phyloP scores from a whole-genome alignment of 2,888 invertebrate genomes.

The Leptogaster cylindrica region DNA sequence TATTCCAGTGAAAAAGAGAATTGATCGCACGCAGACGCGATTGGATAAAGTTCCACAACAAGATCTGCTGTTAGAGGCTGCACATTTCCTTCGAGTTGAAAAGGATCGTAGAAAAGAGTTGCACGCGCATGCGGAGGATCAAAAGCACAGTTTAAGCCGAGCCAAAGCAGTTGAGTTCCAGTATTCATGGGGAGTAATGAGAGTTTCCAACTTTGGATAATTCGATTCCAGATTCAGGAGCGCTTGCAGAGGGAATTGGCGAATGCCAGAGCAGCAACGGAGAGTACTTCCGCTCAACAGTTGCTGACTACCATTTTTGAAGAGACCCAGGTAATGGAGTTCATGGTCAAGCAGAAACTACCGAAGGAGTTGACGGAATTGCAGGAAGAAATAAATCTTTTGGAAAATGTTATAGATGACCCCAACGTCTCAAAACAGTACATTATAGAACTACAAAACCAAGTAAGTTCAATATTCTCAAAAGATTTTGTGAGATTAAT shows the following conservation, averaged over 20 bases:
- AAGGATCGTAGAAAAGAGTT: slow-evolving; percentile 49
- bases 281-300: slow-evolving; percentile 48
- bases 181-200: not conserved
- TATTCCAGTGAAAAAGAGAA: slow-evolving; percentile 48
- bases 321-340: slow-evolving; percentile 66
- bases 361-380: slow-evolving; percentile 73
- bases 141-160: slow-evolving; percentile 47
- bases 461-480: slow-evolving; percentile 64
- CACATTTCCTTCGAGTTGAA: slow-evolving; percentile 49
- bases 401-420: slow-evolving; percentile 72
- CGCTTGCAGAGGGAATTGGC: slow-evolving; percentile 48
- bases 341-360: slow-evolving; percentile 79
- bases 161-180: slow-evolving; percentile 40
- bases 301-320: slow-evolving; percentile 48
- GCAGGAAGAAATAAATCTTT: slow-evolving; percentile 71
- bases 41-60: slow-evolving; percentile 50
- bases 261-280: slow-evolving; percentile 45
- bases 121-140: slow-evolving; percentile 48
- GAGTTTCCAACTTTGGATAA: not conserved
- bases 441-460: slow-evolving; percentile 68
- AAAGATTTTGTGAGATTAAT: not conserved
- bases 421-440: slow-evolving; percentile 72
- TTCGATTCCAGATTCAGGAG: slow-evolving; percentile 41
- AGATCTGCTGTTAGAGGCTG: slow-evolving; percentile 49
- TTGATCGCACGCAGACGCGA: slow-evolving; percentile 48